Percentiles rank a stretch among this genome's conserved stretches.
Evolutionary conservation across 2,113 vertebrate species (phyloP).

Genomic region (Alligator sinensis): DNA sequence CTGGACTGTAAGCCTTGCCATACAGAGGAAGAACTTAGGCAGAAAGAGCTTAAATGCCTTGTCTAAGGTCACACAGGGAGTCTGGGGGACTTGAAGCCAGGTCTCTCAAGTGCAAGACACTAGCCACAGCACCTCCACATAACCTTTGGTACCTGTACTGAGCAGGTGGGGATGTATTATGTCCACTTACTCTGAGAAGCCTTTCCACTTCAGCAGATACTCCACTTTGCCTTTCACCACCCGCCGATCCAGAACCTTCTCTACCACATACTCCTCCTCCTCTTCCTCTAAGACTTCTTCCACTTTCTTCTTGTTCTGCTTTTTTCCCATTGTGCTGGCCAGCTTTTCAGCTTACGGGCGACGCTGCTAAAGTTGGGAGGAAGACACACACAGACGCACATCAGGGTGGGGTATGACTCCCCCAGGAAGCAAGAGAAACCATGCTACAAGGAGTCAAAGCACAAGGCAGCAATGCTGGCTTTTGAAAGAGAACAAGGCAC

Average conservation of each 20-base stretch:
- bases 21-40: background rate
- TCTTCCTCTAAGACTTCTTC: slow-evolving; percentile 95
- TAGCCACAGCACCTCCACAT: background rate
- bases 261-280: slow-evolving; percentile 97
- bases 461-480: fast-evolving
- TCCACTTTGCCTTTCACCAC: slow-evolving; percentile 96
- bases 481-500: background rate
- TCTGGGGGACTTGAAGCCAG: background rate
- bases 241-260: slow-evolving; percentile 94
- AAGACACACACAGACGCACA: background rate
- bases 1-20: background rate
- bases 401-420: background rate
- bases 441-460: background rate
- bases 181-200: slow-evolving; percentile 92
- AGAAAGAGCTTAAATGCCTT: background rate
- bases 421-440: fast-evolving
- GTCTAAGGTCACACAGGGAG: background rate
- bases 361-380: slow-evolving; percentile 65
- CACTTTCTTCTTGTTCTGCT: slow-evolving; percentile 95
- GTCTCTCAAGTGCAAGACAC: background rate
- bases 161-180: background rate
- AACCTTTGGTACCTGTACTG: too few relatives aligned
- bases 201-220: slow-evolving; percentile 98
- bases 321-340: slow-evolving; percentile 90
- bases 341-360: slow-evolving; percentile 82